Percentiles rank a stretch among this genome's conserved stretches.
These are phyloP conservation scores for Drosophila siamana DNA, from an alignment of 2,888 invertebrate genomes.

Conservation along the genomic window DNA sequence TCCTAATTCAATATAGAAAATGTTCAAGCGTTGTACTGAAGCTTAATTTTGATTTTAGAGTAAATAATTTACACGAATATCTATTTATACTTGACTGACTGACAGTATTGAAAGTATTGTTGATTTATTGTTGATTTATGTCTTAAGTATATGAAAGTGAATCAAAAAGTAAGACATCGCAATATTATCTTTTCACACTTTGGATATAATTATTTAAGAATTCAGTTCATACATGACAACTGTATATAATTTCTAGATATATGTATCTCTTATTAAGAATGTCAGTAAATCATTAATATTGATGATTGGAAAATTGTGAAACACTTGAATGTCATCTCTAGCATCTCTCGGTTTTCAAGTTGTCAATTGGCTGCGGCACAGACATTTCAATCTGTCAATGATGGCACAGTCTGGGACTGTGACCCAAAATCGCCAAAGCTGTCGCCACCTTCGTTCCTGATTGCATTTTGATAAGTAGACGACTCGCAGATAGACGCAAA, in stretches of 20 bases:
- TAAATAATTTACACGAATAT: no score
- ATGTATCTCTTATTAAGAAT: no score
- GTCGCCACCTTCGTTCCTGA: constrained; percentile 55
- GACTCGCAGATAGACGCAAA: background rate
- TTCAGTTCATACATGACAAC: no score
- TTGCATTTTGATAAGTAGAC: constrained; percentile 56
- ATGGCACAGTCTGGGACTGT: constrained; percentile 40
- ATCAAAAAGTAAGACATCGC: background rate
- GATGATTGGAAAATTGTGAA: no score
- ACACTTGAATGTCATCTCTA: constrained; percentile 3
- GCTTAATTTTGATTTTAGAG: no score
- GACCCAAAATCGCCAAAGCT: constrained; percentile 48
- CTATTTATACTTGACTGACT: no score
- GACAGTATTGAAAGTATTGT: background rate
- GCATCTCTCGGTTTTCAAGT: constrained; percentile 29
- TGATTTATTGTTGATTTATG: background rate
- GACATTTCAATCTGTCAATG: constrained; percentile 50
- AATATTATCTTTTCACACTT: background rate
- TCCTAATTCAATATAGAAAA: no score
- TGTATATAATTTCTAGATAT: no score
- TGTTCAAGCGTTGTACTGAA: no score
- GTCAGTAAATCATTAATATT: no score
- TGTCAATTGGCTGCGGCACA: constrained; percentile 34
- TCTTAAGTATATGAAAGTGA: background rate
- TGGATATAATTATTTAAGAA: background rate